Conservation (phyloP, 2,888 invertebrate species). For the Molorchus minor region DNA sequence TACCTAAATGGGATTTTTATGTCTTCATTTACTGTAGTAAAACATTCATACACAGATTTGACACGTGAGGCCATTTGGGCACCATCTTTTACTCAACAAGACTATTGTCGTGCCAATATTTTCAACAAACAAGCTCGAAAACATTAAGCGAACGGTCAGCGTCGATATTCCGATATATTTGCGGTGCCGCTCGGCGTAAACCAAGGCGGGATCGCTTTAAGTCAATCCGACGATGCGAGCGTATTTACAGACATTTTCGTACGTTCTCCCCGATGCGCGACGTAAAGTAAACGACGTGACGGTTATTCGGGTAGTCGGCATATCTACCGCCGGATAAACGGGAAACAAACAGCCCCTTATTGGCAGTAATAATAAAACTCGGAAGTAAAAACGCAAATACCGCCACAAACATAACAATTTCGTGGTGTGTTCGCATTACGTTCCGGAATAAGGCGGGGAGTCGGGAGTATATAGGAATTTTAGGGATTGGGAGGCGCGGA, state of each 20-base stretch:
- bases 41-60: too few relatives aligned
- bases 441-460: conserved; percentile 39
- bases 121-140: too few relatives aligned
- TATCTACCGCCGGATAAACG: conserved; percentile 29
- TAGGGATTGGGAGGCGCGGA: conserved; percentile 31
- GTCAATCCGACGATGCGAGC: background rate
- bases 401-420: conserved; percentile 43
- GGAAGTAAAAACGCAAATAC: conserved; percentile 43
- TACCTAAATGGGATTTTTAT: too few relatives aligned
- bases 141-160: too few relatives aligned
- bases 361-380: conserved; percentile 44
- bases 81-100: too few relatives aligned
- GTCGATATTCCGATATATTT: too few relatives aligned
- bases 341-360: conserved; percentile 37
- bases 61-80: too few relatives aligned
- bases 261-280: background rate
- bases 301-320: conserved; percentile 1
- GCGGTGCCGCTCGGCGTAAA: too few relatives aligned
- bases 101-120: too few relatives aligned
- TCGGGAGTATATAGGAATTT: conserved; percentile 41
- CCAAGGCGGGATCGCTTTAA: too few relatives aligned
- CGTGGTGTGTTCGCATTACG: conserved; percentile 35
- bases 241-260: background rate
- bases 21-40: too few relatives aligned
- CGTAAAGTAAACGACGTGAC: conserved; percentile 2